phyloP scores from a whole-genome alignment of 2,113 vertebrate genomes.

The Prolemur simus region DNA sequence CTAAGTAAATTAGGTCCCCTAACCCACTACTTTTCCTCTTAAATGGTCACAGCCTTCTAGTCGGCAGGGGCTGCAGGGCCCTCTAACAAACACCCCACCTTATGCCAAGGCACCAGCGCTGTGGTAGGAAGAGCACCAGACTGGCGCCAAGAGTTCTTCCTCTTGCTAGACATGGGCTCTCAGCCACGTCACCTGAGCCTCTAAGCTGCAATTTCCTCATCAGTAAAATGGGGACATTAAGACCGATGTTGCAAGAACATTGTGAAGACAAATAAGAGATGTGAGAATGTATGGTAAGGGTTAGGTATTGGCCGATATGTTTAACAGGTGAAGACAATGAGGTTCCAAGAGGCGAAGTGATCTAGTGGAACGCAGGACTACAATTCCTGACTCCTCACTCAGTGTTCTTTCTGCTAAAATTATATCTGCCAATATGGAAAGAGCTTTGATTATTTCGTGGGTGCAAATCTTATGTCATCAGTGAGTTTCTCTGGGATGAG shows the following conservation, averaged over 20 bases:
- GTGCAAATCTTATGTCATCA: neutral
- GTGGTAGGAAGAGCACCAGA: neutral
- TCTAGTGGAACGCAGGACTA: neutral
- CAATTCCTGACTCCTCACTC: neutral
- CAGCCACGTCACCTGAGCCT: neutral
- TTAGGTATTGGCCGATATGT: neutral
- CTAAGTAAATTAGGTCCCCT: neutral
- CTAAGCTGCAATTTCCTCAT: neutral
- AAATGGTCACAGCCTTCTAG: neutral
- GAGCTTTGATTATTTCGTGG: neutral
- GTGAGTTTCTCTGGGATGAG: neutral
- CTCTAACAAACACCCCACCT: neutral
- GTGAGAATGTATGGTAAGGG: fast-evolving
- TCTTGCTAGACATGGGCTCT: neutral
- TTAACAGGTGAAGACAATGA: neutral
- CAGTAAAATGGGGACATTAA: too few relatives aligned
- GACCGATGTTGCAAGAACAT: fast-evolving
- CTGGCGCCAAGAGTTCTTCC: neutral
- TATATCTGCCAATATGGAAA: neutral
- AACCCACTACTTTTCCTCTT: neutral
- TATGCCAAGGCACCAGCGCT: fast-evolving
- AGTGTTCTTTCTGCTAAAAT: neutral
- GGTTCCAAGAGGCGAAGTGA: neutral
- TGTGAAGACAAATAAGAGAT: neutral
- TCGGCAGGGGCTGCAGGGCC: neutral